These are phyloP conservation scores for Gymnocephalus cernua DNA, from an alignment of 2,113 vertebrate species.

Conservation along the genomic window DNA sequence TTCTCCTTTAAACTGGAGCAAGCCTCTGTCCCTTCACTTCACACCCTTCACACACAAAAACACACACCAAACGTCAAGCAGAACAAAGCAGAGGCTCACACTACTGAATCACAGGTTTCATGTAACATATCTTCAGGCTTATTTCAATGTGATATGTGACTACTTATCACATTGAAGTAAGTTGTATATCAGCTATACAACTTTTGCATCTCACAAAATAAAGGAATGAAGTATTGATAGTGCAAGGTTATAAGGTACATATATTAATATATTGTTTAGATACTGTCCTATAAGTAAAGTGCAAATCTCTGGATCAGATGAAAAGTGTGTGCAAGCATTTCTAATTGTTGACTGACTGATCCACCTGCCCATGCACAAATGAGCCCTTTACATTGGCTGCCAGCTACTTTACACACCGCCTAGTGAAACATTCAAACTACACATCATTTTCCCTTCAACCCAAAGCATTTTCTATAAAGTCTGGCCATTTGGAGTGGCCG, in stretches of 20 bases:
- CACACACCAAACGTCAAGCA: slow-evolving; percentile 38
- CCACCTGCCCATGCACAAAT: slow-evolving; percentile 72
- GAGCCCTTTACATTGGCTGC: slow-evolving; percentile 78
- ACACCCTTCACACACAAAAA: slow-evolving; percentile 43
- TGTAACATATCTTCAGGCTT: slow-evolving; percentile 66
- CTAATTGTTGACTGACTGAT: slow-evolving; percentile 68
- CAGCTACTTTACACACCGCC: slow-evolving; percentile 47
- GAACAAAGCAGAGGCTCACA: slow-evolving; percentile 46
- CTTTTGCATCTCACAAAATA: slow-evolving; percentile 69
- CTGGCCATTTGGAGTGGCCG: slow-evolving; percentile 1
- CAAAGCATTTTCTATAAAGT: slow-evolving; percentile 35
- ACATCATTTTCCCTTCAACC: slow-evolving; percentile 26
- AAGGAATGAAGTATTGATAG: slow-evolving; percentile 76
- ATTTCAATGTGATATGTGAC: slow-evolving; percentile 62
- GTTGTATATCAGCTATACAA: slow-evolving; percentile 51
- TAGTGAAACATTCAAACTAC: slow-evolving; percentile 47
- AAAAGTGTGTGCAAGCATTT: slow-evolving; percentile 80
- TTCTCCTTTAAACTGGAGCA: slow-evolving; percentile 37
- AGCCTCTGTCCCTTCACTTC: slow-evolving; percentile 67
- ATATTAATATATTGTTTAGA: slow-evolving; percentile 84
- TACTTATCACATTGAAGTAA: slow-evolving; percentile 57
- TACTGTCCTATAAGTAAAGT: slow-evolving; percentile 83
- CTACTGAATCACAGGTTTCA: slow-evolving; percentile 64
- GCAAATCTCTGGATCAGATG: slow-evolving; percentile 82
- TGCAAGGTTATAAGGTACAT: slow-evolving; percentile 83